Base-by-base conservation (phyloP, 2,113 vertebrate genomes). In the Columbina picui region DNA sequence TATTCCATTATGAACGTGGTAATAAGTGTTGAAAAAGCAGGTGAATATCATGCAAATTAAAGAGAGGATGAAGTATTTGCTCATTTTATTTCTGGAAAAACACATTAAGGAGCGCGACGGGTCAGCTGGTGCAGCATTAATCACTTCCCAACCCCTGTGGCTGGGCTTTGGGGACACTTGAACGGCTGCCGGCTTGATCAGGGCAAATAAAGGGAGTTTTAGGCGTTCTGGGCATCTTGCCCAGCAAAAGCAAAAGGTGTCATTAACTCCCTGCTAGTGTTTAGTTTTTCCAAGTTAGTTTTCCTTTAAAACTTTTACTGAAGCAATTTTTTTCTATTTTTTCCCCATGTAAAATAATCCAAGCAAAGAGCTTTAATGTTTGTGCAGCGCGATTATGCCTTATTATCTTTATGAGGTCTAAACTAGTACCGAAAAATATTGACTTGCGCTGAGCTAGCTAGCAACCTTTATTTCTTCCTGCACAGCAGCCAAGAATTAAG, bases 41-140 rank as follows among this genome's bases (percentile, higher is more conserved):
- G 93, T 94, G 78, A 84, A 25, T 74, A 70, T 93, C 63, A 60
- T 84, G 81, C 67, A 94, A 74, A 92, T 93, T 43, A 82, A 94
- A 91, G 81, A 67, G 74, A 87, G n/a, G 65, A 85, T 89, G n/a
- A 94, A 89, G 41, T 67, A 61, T 86, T 91, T 94, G 90, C 92
- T 86, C 84, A 88, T 92, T 93, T 95, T 93, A 82, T 91, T 45
- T 45, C 90, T 86, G 82, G 57, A 57, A 86, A 71, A 94, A 49
- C 78, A 76, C 71, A 29, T 61, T 64, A 75, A 88, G 68, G 60
- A 19, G 32, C 70, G 82, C 57, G 88, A 82, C 9, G 1, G 91
- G 91, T 92, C 95, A 93, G 77, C 87, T 86, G 87, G 27, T 47
- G 32, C n/a, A 52, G 81, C 29, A 88, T 87, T 86, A 90, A 94